Evolutionary conservation across 1,140 invertebrate genomes (phyloP).

Genomic region (Solenopsis invicta): DNA sequence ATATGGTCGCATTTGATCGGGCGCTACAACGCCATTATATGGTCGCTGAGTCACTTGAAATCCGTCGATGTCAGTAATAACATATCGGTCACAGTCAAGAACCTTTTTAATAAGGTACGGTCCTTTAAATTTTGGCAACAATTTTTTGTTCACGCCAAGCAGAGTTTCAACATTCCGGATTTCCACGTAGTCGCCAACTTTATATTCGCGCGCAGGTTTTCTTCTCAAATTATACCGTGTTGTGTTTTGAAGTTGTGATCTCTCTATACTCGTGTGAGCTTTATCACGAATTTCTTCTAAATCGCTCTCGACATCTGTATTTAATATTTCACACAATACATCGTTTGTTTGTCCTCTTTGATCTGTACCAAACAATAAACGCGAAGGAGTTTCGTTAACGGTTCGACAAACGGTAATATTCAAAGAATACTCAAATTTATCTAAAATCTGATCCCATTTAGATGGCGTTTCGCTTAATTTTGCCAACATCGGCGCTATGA

Average conservation of each 20-base stretch:
- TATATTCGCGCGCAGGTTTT: background rate
- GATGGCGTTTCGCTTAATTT: background rate
- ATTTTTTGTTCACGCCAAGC: background rate
- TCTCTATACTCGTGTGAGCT: background rate
- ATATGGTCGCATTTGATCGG: conserved; percentile 10
- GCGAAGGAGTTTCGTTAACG: background rate
- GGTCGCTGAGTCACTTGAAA: conserved; percentile 11
- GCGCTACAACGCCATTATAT: background rate
- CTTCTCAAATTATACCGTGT: background rate
- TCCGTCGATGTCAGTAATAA: background rate
- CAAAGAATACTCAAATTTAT: background rate
- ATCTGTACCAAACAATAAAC: conserved; percentile 17
- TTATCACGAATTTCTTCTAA: background rate
- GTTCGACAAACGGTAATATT: conserved; percentile 47
- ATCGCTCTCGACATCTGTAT: background rate
- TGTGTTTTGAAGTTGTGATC: background rate
- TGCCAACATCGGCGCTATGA: background rate
- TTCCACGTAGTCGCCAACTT: background rate
- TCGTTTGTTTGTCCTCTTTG: background rate
- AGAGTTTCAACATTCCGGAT: background rate
- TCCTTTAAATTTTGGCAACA: background rate
- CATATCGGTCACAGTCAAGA: background rate
- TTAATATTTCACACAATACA: background rate
- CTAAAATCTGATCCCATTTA: background rate
- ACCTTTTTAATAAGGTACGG: background rate